These are phyloP conservation scores for Cyanocitta stelleri DNA, from an alignment of 2,113 vertebrate genomes.

Conservation along the genomic window DNA sequence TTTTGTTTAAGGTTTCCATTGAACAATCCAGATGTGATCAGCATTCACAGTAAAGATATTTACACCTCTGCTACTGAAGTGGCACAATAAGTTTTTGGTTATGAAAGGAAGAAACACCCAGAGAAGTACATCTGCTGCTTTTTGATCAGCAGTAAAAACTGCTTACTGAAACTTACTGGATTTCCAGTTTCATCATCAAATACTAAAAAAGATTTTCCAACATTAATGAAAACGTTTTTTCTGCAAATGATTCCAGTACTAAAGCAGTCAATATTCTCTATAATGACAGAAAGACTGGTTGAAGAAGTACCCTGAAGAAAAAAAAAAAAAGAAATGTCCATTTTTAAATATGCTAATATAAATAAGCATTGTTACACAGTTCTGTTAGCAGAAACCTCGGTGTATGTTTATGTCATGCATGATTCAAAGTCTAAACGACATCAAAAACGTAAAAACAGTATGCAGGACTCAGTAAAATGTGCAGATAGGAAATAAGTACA, in stretches of 20 bases:
- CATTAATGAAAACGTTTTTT: conserved; percentile 81
- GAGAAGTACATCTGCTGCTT: background rate
- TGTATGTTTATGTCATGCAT: background rate
- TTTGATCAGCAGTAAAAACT: background rate
- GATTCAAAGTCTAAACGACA: background rate
- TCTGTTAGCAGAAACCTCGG: background rate
- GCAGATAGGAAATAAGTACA: background rate
- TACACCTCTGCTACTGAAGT: background rate
- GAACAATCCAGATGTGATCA: background rate
- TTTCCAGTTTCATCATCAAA: conserved; percentile 87
- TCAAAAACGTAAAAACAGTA: background rate
- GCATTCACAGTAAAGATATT: background rate
- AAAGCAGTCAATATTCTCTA: conserved; percentile 90
- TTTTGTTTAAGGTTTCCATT: background rate
- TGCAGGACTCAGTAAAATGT: background rate
- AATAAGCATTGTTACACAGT: background rate
- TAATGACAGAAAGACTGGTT: conserved; percentile 76
- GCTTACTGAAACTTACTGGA: conserved; percentile 75
- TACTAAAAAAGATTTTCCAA: conserved; percentile 79
- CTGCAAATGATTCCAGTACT: conserved; percentile 86
- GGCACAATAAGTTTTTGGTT: background rate
- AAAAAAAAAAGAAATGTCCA: background rate
- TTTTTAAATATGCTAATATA: background rate
- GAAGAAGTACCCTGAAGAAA: conserved; percentile 78
- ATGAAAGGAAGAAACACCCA: background rate